A percentile compares a stretch with the other conserved stretches of the same genome.
Evolutionary conservation across 1,140 invertebrate genomes (phyloP).

Genomic region (Drosophila kepulauana): DNA sequence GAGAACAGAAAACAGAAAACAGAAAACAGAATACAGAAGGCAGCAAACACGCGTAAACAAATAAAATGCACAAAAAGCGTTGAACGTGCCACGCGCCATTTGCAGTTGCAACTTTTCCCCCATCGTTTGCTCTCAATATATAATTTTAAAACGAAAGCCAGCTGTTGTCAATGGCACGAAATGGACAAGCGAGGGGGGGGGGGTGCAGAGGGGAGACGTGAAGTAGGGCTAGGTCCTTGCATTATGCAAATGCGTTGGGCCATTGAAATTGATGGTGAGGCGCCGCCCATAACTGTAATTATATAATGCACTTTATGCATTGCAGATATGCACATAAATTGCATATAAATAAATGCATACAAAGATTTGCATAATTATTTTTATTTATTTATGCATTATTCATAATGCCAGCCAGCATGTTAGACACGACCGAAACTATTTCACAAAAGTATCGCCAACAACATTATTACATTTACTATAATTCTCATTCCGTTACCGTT

Average conservation of each 20-base stretch:
- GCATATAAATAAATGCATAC: slow-evolving; percentile 41
- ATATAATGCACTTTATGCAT: slow-evolving; percentile 37
- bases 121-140: not conserved
- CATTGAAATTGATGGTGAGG: slow-evolving; percentile 12
- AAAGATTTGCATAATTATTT: slow-evolving; percentile 39
- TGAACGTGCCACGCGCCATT: slow-evolving; percentile 58
- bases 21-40: no score
- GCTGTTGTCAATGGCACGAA: slow-evolving; percentile 20
- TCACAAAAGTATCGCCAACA: no score
- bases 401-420: slow-evolving; percentile 39
- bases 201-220: not conserved
- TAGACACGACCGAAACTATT: not conserved
- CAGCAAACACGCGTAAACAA: not conserved
- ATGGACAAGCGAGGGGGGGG: not conserved
- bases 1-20: no score
- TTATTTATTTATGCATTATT: slow-evolving; percentile 55
- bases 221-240: not conserved
- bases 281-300: slow-evolving; percentile 18
- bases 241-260: slow-evolving; percentile 21
- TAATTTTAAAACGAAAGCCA: slow-evolving; percentile 32
- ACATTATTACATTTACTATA: no score
- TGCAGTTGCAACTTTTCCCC: slow-evolving; percentile 27
- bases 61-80: slow-evolving; percentile 16
- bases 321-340: slow-evolving; percentile 28
- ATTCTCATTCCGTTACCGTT: slow-evolving; percentile 19